These are phyloP conservation scores for Emmelina monodactyla DNA, from an alignment of 2,888 invertebrate genomes.

Conservation along the genomic window DNA sequence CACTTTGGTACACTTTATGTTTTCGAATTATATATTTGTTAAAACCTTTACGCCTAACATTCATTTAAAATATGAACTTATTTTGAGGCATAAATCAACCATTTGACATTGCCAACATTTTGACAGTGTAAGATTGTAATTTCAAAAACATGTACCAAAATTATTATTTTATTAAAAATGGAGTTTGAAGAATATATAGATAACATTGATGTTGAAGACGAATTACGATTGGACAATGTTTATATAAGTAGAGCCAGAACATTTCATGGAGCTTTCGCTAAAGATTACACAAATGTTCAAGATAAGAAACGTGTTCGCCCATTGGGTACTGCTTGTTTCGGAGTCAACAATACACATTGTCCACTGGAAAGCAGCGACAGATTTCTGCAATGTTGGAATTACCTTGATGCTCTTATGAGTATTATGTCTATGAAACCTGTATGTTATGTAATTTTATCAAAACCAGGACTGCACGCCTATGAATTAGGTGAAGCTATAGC, in stretches of 20 bases:
- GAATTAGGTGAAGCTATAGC: constrained; percentile 64
- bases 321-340: constrained; percentile 39
- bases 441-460: constrained; percentile 67
- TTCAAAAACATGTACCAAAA: not conserved
- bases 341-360: constrained; percentile 39
- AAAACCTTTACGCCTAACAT: no score
- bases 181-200: constrained; percentile 30
- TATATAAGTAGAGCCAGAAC: not conserved
- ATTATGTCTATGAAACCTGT: constrained; percentile 59
- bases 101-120: not conserved
- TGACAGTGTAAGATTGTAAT: not conserved
- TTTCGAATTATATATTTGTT: no score
- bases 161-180: constrained; percentile 5
- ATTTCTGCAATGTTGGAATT: constrained; percentile 46
- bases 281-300: constrained; percentile 9
- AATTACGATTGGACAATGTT: no score
- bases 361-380: constrained; percentile 18
- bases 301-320: constrained; percentile 18
- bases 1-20: no score
- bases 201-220: constrained; percentile 22
- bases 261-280: not conserved
- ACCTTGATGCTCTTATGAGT: constrained; percentile 55
- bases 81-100: no score
- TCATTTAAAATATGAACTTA: no score
- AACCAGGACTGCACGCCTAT: constrained; percentile 61